These are phyloP conservation scores for Notamacropus eugenii DNA, from an alignment of 2,797 vertebrate genomes.

Conservation along the genomic window DNA sequence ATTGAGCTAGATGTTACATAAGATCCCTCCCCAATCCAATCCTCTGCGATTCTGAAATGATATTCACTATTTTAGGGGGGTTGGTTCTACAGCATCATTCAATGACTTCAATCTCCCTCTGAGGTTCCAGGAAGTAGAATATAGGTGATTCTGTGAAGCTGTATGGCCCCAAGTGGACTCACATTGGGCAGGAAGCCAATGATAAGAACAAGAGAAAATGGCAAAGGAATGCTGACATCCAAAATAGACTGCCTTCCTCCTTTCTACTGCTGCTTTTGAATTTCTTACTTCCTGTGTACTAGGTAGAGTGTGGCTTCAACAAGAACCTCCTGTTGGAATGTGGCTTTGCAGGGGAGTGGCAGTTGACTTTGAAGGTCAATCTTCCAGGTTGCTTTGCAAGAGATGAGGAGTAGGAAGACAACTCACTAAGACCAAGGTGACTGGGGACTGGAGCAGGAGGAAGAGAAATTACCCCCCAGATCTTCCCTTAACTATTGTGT, in stretches of 20 bases:
- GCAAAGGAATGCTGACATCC: neutral
- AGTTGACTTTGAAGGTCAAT: neutral
- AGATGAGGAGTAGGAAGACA: neutral
- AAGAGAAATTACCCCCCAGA: neutral
- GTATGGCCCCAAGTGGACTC: neutral
- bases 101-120: neutral
- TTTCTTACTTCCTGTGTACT: neutral
- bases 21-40: neutral
- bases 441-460: neutral
- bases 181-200: neutral
- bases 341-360: neutral
- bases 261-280: neutral
- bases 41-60: neutral
- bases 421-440: neutral
- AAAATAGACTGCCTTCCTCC: neutral
- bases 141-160: neutral
- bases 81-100: neutral
- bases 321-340: neutral
- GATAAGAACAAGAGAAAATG: neutral
- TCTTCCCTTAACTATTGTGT: neutral
- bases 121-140: neutral
- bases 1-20: neutral
- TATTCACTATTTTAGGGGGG: neutral
- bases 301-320: neutral
- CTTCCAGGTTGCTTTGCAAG: neutral